Evolutionary conservation across 2,113 vertebrate species (phyloP).

Genomic region (Pogona vitticeps): DNA sequence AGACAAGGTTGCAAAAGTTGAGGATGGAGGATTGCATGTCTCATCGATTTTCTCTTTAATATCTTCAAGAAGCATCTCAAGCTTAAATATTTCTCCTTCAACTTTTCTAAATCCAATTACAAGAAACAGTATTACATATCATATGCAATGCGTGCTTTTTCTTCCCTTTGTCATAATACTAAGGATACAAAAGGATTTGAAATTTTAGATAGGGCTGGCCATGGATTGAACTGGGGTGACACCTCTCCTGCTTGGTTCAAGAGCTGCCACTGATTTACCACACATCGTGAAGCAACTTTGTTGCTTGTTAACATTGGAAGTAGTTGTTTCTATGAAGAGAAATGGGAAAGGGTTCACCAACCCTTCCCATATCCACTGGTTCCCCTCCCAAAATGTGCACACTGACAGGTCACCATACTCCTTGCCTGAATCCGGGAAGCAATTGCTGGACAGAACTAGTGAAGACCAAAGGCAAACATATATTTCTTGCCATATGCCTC

Average conservation of each 20-base stretch:
- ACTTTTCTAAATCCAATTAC: conserved; percentile 76
- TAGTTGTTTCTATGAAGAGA: too few species aligned
- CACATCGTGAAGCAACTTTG: too few species aligned
- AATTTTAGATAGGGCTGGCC: too few species aligned
- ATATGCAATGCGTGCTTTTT: conserved; percentile 1
- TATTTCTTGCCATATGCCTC: not conserved
- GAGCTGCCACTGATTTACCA: too few species aligned
- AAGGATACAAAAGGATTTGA: not conserved
- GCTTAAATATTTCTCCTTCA: conserved; percentile 87
- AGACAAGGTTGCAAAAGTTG: not conserved
- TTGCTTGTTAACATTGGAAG: too few species aligned
- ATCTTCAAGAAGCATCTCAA: conserved; percentile 85
- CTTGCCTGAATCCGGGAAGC: not conserved
- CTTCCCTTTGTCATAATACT: not conserved
- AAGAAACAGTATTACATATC: conserved; percentile 35
- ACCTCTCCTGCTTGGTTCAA: too few species aligned
- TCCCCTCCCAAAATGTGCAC: not conserved
- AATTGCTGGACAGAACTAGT: not conserved
- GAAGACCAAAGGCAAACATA: not conserved
- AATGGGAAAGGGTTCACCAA: not conserved
- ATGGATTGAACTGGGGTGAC: too few species aligned
- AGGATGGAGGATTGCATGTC: conserved; percentile 36
- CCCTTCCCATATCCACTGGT: not conserved
- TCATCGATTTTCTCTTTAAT: conserved; percentile 82
- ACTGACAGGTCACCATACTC: not conserved